phyloP scores from a whole-genome alignment of 23 tunicate species.

The Diplosoma virens region DNA sequence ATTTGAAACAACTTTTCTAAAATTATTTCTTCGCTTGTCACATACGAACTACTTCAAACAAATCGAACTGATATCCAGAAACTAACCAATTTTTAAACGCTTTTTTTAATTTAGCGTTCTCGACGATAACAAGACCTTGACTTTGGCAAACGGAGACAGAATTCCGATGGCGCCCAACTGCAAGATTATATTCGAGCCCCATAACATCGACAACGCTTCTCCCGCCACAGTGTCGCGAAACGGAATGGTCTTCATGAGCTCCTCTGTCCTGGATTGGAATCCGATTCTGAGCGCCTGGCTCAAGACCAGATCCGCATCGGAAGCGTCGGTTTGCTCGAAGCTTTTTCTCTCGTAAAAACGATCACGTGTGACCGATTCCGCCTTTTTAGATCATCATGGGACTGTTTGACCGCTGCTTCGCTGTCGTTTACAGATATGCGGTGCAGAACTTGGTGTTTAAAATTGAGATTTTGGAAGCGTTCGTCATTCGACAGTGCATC shows the following conservation, averaged over 20 bases:
- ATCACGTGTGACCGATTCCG: not conserved
- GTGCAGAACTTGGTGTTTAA: conserved; percentile 80
- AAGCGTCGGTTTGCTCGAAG: conserved; percentile 35
- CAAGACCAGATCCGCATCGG: conserved; percentile 44
- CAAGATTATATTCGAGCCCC: conserved; percentile 90
- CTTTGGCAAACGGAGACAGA: conserved; percentile 94
- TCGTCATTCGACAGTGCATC: conserved; percentile 80
- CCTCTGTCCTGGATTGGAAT: conserved; percentile 84
- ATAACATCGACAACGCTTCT: conserved; percentile 96
- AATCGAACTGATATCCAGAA: no score
- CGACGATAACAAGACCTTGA: conserved; percentile 93
- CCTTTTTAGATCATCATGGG: conserved; percentile 45
- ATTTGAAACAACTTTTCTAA: no score
- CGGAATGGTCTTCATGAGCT: conserved; percentile 98
- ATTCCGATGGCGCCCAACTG: conserved; percentile 98
- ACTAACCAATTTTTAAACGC: not conserved
- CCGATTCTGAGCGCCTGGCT: conserved; percentile 89
- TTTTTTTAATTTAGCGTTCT: conserved; percentile 47
- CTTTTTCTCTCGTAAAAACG: not conserved
- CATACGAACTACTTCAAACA: no score
- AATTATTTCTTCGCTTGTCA: no score
- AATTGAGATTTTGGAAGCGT: conserved; percentile 92
- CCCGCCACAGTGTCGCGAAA: conserved; percentile 95
- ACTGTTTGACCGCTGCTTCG: conserved; percentile 62
- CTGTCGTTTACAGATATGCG: conserved; percentile 67